Evolutionary conservation across 2,113 vertebrate species (phyloP).

Genomic region (Andinoacara biseriatus): DNA sequence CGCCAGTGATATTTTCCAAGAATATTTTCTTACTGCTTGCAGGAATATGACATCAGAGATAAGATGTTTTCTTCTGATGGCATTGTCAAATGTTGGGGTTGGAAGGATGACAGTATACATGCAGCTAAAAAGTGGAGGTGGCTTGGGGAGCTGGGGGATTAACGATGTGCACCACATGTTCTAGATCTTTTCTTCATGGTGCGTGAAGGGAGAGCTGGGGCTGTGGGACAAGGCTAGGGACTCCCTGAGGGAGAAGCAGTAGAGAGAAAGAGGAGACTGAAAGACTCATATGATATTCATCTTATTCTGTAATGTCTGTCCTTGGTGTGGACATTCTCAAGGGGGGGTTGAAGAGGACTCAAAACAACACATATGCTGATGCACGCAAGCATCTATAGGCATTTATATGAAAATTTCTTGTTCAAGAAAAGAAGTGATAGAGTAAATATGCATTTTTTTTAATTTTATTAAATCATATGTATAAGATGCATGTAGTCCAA

Average conservation of each 20-base stretch:
- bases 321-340: conserved; percentile 62
- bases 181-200: conserved; percentile 69
- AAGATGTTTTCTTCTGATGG: conserved; percentile 33
- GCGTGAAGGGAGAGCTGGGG: conserved; percentile 67
- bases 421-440: neutral
- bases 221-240: conserved; percentile 62
- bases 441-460: neutral
- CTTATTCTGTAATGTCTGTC: conserved; percentile 61
- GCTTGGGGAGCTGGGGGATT: conserved; percentile 58
- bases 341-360: conserved; percentile 1
- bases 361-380: conserved; percentile 1
- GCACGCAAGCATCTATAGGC: conserved; percentile 13
- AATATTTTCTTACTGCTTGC: conserved; percentile 20
- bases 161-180: conserved; percentile 68
- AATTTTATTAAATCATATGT: neutral
- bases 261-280: conserved; percentile 74
- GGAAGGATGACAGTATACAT: conserved; percentile 46
- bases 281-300: conserved; percentile 76
- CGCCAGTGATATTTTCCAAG: conserved; percentile 14
- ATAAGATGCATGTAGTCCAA: neutral
- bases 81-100: conserved; percentile 42
- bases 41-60: conserved; percentile 20
- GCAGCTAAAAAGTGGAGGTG: conserved; percentile 38
- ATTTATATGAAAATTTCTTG: neutral
- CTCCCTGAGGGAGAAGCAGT: conserved; percentile 55